Base-by-base conservation (phyloP, 1,140 invertebrate genomes). In the Pantala flavescens region DNA sequence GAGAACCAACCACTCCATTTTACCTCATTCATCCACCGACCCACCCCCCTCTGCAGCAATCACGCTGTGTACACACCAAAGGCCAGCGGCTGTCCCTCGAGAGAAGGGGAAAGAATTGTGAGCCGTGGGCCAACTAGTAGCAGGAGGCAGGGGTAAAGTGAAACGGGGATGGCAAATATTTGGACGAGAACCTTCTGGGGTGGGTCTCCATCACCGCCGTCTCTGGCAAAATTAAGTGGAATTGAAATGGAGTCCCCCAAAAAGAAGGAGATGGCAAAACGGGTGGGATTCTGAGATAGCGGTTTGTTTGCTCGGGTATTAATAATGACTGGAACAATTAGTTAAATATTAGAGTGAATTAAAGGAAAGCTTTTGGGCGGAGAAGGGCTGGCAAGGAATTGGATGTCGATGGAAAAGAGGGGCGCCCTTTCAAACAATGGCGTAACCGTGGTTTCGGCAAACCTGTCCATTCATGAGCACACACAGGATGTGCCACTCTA, bases 161-260 rank as follows among this genome's bases (percentile, higher is more conserved):
- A 63, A 63, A 63, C 49, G 49, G 49, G 49, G 49, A 19, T 16
- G 49, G 49, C 49, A 63, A 63, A 63, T 63, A 63, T 63, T 63
- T 63, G 49, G 49, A 63, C 49, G 49, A 63, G 49, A 63, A 63
- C 49, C 49, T 63, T 63, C 49, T 63, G 49, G 49, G 49, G n/a
- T 3, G 49, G 49, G 49, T 63, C 49, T 21, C 49, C 49, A 21
- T 21, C 49, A 16, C 49, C 12, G 49, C 49, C 49, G 5, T 63
- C 49, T 63, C 49, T 63, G 3, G 49, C 3, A 82, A 82, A 82
- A 82, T 82, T 82, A 82, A 82, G 82, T 82, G 82, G 82, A 81
- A 82, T 82, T 81, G 81, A 81, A 81, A 82, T 81, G 81, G 82
- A 82, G 78, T 80, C 81, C 80, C 77, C 73, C 76, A 72, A 28